Conservation (phyloP, 2,797 vertebrate genomes). For the Ispidina lecontei region DNA sequence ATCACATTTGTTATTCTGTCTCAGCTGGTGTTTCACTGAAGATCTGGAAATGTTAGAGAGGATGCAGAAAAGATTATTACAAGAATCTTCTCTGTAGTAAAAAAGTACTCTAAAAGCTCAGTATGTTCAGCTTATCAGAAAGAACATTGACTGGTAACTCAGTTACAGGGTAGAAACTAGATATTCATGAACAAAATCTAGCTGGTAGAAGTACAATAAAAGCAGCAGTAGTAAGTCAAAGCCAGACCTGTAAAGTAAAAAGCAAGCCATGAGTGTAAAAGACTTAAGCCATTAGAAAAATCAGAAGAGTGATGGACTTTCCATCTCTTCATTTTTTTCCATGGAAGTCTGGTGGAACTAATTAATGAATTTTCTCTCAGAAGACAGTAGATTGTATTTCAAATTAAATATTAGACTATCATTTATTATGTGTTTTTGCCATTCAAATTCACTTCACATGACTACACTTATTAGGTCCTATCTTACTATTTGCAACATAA, state of each 20-base stretch:
- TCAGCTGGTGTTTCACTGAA: not conserved
- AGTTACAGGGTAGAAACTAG: not conserved
- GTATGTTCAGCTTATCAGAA: not conserved
- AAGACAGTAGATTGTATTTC: not conserved
- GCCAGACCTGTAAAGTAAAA: not conserved
- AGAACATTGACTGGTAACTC: not conserved
- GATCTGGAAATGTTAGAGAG: not conserved
- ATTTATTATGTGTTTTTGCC: not conserved
- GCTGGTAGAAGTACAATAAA: not conserved
- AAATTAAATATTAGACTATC: not conserved
- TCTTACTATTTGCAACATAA: not conserved
- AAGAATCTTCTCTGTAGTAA: not conserved
- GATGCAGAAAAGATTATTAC: not conserved
- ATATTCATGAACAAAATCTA: not conserved
- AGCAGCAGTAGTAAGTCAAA: not conserved
- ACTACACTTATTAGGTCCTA: not conserved
- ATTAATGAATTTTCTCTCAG: not conserved
- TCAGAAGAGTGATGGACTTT: not conserved
- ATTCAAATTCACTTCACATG: not conserved
- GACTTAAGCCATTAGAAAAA: not conserved
- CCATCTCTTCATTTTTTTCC: not conserved
- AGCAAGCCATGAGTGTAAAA: not conserved
- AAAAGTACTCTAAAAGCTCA: not conserved
- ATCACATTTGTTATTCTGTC: not conserved
- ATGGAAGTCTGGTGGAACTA: not conserved